Evolutionary conservation across 2,888 invertebrate genomes (phyloP), one percentile per base, ranked within the genome.

Genomic region (Nudaria mundana): DNA sequence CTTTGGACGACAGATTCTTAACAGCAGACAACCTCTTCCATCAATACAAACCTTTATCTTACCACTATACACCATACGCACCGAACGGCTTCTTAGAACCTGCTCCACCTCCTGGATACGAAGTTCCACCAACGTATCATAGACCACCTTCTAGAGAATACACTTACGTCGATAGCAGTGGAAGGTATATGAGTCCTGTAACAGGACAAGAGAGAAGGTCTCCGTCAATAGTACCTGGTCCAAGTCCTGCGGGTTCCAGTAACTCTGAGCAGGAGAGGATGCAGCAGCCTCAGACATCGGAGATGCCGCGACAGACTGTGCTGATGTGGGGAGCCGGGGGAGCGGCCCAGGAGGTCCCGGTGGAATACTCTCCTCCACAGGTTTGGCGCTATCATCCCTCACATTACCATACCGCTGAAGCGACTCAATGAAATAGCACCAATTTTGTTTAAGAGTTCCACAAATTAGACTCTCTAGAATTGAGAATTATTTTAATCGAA

Each of bases 31-130:
- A 96, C 69, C 91, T 97, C 63, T 97, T 97, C 89, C 94, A 95
- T 71, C 96, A 97, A 78, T 97, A 97, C 81, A 92, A 97, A 51
- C 94, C 96, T n/a, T 81, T 97, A 32, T 94, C 96, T 24, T 96
- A 97, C 75, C 94, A 94, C 56, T 91, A 94, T 28, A 91, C 94
- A 5, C 90, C 93, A 2, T 94, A 94, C 66, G 92, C 94, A 41
- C 93, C 94, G 28, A 96, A 96, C 64, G 96, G 96, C 3, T 97
- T 97, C 78, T 89, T 97, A 43, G 94, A 94, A 66, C 93, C 94
- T 51, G 91, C 93, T 0, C 89, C 93, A 6, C 90, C 93, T 12
- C 89, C 91, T 4, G 87, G 91, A 1, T 86, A 90, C 35, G 90
- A 90, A 56, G 87, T 90, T 11, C 86, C 92, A 7, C 91, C 92